Percentiles rank a stretch among this genome's conserved stretches.
These are phyloP conservation scores for Protosalanx chinensis DNA, from an alignment of 2,797 vertebrate genomes.

Conservation along the genomic window DNA sequence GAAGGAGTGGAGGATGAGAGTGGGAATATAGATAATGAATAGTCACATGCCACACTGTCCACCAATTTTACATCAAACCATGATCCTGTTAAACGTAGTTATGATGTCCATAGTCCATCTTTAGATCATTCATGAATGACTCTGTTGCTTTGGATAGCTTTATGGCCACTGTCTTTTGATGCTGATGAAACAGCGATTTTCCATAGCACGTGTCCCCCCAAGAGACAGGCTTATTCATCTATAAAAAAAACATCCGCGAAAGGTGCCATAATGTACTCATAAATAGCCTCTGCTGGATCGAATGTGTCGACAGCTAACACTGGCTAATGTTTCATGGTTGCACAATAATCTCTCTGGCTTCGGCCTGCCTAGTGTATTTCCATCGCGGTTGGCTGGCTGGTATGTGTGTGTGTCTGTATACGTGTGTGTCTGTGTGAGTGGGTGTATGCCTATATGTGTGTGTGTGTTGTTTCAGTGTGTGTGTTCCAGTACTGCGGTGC, in stretches of 20 bases:
- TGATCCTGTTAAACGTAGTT: slow-evolving; percentile 33
- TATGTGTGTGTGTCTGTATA: slow-evolving; percentile 26
- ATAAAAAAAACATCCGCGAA: not conserved
- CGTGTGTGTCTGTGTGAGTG: not conserved
- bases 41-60: no score
- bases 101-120: slow-evolving; percentile 51
- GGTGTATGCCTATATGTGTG: no score
- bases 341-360: not conserved
- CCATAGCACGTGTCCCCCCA: no score
- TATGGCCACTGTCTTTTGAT: slow-evolving; percentile 22
- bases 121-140: slow-evolving; percentile 52
- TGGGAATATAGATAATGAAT: no score
- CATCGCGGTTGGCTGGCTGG: not conserved
- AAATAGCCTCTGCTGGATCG: no score
- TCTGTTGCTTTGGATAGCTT: slow-evolving; percentile 49
- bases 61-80: no score
- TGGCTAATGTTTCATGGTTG: slow-evolving; percentile 2
- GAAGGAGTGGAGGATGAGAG: no score
- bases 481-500: slow-evolving; percentile 33
- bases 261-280: slow-evolving; percentile 11
- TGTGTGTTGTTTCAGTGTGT: not conserved
- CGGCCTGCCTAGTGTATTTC: not conserved
- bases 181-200: no score
- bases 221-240: no score
- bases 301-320: no score